Percentiles rank a stretch among this genome's conserved stretches.
Evolutionary conservation across 2,797 vertebrate species (phyloP).

Genomic region (Pangasius krempfi): DNA sequence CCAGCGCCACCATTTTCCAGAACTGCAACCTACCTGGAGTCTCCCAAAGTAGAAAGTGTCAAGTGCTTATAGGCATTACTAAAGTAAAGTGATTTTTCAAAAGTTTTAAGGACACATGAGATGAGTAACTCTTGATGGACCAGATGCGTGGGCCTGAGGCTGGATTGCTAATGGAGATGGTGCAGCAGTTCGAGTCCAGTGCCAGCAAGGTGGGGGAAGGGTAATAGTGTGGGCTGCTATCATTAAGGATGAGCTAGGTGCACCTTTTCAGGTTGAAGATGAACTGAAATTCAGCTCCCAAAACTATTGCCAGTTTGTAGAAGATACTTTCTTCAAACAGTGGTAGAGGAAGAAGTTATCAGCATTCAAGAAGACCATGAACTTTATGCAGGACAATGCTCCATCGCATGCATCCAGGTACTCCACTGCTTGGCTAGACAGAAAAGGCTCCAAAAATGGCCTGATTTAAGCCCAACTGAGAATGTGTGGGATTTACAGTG

Average conservation of each 20-base stretch:
- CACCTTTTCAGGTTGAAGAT: neutral
- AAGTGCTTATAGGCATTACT: neutral
- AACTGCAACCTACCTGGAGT: neutral
- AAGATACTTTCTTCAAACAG: neutral
- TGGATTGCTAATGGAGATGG: too few species aligned
- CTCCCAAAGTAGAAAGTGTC: neutral
- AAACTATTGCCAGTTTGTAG: neutral
- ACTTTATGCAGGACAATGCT: neutral
- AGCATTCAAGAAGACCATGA: neutral
- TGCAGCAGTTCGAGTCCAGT: neutral
- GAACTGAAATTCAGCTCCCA: neutral
- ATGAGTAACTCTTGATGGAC: neutral
- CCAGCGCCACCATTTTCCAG: neutral
- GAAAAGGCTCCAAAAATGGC: neutral
- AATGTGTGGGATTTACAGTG: neutral
- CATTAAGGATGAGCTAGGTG: neutral
- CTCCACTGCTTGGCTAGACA: neutral
- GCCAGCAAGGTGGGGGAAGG: neutral
- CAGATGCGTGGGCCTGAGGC: neutral
- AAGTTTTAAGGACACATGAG: neutral
- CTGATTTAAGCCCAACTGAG: neutral
- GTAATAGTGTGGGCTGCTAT: neutral
- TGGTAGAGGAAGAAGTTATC: neutral
- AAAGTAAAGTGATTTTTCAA: neutral
- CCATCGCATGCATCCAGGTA: neutral